Base-by-base conservation (phyloP, 1,140 invertebrate species). In the Eupristina koningsbergeri region DNA sequence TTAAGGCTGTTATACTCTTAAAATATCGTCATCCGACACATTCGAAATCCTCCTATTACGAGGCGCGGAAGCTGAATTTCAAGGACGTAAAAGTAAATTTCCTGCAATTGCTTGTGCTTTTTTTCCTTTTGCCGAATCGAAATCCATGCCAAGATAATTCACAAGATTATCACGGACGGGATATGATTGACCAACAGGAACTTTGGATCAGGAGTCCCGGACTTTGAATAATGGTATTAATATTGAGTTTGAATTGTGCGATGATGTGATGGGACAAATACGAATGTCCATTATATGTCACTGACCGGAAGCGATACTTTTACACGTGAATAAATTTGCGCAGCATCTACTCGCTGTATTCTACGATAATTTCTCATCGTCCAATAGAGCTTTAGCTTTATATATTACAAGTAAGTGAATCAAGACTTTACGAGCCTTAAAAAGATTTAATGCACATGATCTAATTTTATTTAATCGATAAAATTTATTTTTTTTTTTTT, bases 181-280 rank as follows among this genome's bases (percentile, higher is more conserved):
- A 58, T 7, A 61, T 36, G 63, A 77, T 77, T 77, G 9, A 15
- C 47, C 29, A 34, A 11, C 31, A 19, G 22, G 31, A 50, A 26
- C 50, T 58, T n/a, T 36, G 29, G 9, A 63, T 34, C 29, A 15
- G 31, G 0, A 26, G 36, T 31, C n/a, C 36, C 7, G 5, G 19
- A 64, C 26, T 79, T 31, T 79, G 26, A 67, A 41, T 79, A 71
- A 53, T 41, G 19, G 31, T 15, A 80, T 80, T 50, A 39, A 80
- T 80, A 45, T 45, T 78, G 5, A 11, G 53, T 61, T 76, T 36
- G 8, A 58, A 22, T n/a, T 22, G 13, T 8, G 34, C 13, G 29
- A 34, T 31, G 15, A 74, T 50, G 29, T 29, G 58, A 29, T 31
- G 26, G 63, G 53, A n/a, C 5, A 19, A 9, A 36, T 17, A 17